Evolutionary conservation across 1,140 invertebrate genomes (phyloP).

Genomic region (Philotrypesis tridentata): DNA sequence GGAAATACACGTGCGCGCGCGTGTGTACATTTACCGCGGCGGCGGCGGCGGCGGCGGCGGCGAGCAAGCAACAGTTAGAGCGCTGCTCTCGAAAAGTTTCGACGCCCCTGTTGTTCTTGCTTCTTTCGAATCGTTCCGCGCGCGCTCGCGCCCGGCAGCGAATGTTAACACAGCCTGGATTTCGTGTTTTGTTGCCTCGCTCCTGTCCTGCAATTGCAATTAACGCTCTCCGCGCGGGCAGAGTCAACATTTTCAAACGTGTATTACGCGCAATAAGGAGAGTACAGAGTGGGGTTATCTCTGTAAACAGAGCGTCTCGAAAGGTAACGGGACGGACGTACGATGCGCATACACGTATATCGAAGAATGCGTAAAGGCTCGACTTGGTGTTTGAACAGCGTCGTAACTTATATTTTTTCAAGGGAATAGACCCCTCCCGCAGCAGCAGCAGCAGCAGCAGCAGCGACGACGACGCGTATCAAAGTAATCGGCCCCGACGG

Average conservation of each 20-base stretch:
- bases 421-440: too few relatives aligned
- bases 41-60: too few relatives aligned
- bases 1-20: neutral
- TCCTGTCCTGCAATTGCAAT: too few relatives aligned
- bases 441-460: too few relatives aligned
- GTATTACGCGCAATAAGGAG: too few relatives aligned
- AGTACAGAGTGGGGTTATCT: too few relatives aligned
- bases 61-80: neutral
- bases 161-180: neutral
- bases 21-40: neutral
- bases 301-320: too few relatives aligned
- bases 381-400: constrained; percentile 4
- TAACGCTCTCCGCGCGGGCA: too few relatives aligned
- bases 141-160: neutral
- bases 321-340: too few relatives aligned
- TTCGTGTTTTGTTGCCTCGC: neutral
- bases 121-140: neutral
- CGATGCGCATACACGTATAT: too few relatives aligned
- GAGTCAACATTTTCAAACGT: neutral
- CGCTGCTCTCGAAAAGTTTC: neutral
- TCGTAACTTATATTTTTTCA: too few relatives aligned
- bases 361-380: neutral
- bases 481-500: neutral
- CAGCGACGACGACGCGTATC: too few relatives aligned
- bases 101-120: neutral